Evolutionary conservation across 2,113 vertebrate species (phyloP).

Genomic region (Stictonetta naevosa): DNA sequence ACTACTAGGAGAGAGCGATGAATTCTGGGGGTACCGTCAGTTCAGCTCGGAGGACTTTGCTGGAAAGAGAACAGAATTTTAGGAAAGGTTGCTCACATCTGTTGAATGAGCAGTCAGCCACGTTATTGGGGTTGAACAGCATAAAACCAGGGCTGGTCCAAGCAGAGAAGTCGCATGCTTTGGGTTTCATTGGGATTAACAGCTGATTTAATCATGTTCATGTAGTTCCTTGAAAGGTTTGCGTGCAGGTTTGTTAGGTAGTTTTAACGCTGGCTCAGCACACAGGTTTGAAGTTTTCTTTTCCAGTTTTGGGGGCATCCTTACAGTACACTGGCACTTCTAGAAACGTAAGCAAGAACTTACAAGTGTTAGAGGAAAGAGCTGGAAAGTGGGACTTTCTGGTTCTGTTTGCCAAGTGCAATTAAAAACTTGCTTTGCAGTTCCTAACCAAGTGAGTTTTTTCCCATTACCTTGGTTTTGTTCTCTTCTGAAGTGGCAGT

Average conservation of each 20-base stretch:
- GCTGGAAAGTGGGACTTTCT: constrained; percentile 20
- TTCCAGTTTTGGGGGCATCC: constrained; percentile 19
- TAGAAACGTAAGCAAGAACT: constrained; percentile 12
- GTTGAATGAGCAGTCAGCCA: background rate
- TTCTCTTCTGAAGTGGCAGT: constrained; percentile 61
- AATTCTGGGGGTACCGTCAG: background rate
- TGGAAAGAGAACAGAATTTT: background rate
- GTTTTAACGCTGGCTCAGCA: background rate
- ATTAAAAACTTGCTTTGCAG: constrained; percentile 36
- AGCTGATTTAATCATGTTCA: background rate
- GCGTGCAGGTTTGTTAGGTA: background rate
- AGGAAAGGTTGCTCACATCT: background rate
- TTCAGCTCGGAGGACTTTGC: background rate
- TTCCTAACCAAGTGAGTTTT: constrained; percentile 45
- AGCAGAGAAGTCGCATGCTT: background rate
- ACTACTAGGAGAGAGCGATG: background rate
- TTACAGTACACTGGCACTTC: constrained; percentile 63
- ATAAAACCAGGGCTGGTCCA: background rate
- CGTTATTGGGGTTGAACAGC: background rate
- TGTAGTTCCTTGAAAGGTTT: background rate
- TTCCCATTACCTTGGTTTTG: constrained; percentile 14
- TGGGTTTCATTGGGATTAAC: background rate
- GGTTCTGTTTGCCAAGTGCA: constrained; percentile 36
- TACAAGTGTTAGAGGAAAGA: constrained; percentile 24
- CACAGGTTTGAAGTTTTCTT: background rate